Evolutionary conservation across 2,113 vertebrate genomes (phyloP).

Genomic region (Rallus limicola): DNA sequence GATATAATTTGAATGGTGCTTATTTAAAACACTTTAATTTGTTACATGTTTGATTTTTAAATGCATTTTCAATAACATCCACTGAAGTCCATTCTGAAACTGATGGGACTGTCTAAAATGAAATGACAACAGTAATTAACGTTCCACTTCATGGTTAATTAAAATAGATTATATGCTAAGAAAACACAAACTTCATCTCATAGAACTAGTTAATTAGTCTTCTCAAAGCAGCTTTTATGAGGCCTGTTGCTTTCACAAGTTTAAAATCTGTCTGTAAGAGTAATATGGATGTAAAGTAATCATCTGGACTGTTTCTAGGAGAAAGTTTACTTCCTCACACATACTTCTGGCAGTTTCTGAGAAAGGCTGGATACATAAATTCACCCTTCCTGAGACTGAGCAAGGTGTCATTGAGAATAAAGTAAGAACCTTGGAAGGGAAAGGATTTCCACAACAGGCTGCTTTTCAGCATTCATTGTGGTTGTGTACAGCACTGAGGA

Average conservation of each 20-base stretch:
- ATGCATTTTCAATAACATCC: slow-evolving; percentile 42
- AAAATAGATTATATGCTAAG: slow-evolving; percentile 44
- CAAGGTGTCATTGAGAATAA: background rate
- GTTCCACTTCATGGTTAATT: slow-evolving; percentile 55
- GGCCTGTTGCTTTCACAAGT: background rate
- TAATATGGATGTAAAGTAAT: background rate
- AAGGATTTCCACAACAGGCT: background rate
- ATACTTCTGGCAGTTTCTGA: background rate
- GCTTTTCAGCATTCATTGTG: background rate
- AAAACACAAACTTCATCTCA: slow-evolving; percentile 7
- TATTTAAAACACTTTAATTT: slow-evolving; percentile 51
- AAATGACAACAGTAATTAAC: slow-evolving; percentile 59
- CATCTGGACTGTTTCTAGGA: background rate
- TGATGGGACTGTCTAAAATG: slow-evolving; percentile 41
- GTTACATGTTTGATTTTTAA: slow-evolving; percentile 57
- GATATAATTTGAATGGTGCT: background rate
- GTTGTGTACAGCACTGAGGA: background rate
- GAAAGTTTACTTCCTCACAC: background rate
- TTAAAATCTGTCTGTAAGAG: background rate
- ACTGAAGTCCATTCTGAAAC: slow-evolving; percentile 54
- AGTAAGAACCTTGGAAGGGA: background rate
- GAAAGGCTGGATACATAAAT: background rate
- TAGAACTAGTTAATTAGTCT: slow-evolving; percentile 28
- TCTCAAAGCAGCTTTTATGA: slow-evolving; percentile 1
- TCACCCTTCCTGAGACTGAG: background rate